phyloP scores from a whole-genome alignment of 2,888 invertebrate genomes.

The Oscheius sp. region DNA sequence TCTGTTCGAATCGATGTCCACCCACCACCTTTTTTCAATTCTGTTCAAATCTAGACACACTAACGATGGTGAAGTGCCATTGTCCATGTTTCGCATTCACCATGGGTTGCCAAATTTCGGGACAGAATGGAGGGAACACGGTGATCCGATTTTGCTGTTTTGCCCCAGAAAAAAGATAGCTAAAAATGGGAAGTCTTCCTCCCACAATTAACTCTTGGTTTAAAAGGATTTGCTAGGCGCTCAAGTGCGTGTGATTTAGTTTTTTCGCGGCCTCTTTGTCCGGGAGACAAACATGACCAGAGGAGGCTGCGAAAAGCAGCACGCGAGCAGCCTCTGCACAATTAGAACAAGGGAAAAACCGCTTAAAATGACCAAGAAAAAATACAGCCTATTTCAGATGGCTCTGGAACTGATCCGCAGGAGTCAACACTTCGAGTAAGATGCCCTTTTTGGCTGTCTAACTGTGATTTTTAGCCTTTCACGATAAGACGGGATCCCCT shows the following conservation, averaged over 20 bases:
- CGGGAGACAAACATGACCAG: slow-evolving; percentile 27
- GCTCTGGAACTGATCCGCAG: neutral
- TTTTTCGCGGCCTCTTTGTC: slow-evolving; percentile 31
- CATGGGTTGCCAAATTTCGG: too few relatives aligned
- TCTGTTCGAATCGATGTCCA: too few relatives aligned
- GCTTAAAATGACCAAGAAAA: neutral
- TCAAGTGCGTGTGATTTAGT: slow-evolving; percentile 34
- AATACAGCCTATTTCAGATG: neutral
- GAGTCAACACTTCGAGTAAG: slow-evolving; percentile 5
- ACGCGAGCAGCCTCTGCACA: slow-evolving; percentile 25
- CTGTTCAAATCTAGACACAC: too few relatives aligned
- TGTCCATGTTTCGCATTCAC: too few relatives aligned
- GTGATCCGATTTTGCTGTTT: too few relatives aligned
- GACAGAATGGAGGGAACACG: too few relatives aligned
- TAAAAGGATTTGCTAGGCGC: neutral
- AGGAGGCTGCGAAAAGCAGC: slow-evolving; percentile 15
- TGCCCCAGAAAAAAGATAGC: neutral
- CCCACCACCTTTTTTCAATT: too few relatives aligned
- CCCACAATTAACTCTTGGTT: too few relatives aligned
- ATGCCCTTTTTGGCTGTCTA: neutral
- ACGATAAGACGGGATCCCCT: slow-evolving; percentile 57
- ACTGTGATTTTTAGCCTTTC: slow-evolving; percentile 40
- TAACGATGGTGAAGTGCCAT: too few relatives aligned
- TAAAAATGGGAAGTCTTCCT: neutral
- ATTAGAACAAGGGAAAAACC: slow-evolving; percentile 15